Conservation (phyloP, 1,140 invertebrate species). For the Achatina immaculata region DNA sequence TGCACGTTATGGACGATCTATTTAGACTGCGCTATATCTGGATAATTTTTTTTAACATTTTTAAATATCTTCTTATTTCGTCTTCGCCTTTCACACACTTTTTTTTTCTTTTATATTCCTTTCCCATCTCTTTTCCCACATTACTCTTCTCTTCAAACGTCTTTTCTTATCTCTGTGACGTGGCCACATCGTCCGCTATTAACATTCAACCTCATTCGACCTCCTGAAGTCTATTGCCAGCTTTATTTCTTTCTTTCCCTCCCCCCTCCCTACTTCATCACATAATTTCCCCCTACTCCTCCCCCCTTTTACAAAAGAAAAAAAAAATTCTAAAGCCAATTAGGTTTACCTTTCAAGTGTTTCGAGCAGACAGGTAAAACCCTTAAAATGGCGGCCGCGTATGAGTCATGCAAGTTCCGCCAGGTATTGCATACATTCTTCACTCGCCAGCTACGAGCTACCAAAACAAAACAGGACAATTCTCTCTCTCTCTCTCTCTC, state of each 20-base stretch:
- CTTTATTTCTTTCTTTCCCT: not conserved
- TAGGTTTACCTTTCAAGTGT: no score
- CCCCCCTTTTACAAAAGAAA: no score
- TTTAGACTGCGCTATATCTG: no score
- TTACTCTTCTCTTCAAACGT: not conserved
- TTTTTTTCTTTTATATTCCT: not conserved
- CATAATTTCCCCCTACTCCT: not conserved
- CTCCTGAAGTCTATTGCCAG: not conserved
- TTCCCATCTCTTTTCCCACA: not conserved
- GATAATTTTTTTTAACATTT: no score
- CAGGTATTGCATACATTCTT: not conserved
- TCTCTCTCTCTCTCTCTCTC: no score
- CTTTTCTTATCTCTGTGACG: not conserved
- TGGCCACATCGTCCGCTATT: no score
- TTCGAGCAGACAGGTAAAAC: no score
- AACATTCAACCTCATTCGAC: not conserved
- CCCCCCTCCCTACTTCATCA: not conserved
- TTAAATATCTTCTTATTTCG: no score
- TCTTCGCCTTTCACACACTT: not conserved
- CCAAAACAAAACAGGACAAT: not conserved
- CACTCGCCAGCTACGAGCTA: not conserved
- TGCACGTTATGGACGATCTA: no score
- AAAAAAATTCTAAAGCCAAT: no score
- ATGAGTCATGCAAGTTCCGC: constrained; percentile 9
- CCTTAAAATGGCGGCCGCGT: not conserved